Base-by-base conservation (phyloP, 2,888 invertebrate species). In the Automeris io region DNA sequence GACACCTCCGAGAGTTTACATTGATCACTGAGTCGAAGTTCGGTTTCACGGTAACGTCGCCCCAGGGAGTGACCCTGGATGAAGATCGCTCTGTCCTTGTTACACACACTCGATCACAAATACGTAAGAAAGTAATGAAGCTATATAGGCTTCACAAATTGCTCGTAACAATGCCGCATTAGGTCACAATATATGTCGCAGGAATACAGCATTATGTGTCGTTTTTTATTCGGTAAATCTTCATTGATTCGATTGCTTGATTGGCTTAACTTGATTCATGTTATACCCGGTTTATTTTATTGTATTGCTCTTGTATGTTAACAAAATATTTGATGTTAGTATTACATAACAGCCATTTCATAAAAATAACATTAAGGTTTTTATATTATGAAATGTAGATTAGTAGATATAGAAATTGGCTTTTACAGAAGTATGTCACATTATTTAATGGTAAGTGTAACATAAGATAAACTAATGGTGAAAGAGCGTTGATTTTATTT, bases 1-100 rank as follows among this genome's bases (percentile, higher is more conserved):
- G 66, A 73, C 70, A 70, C 77, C 78, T 71, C 59, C 35, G 68
- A 77, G 78, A 70, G 60, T 69, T 57, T 51, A 57, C 77, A 74
- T 78, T 78, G 81, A 80, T 81, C 81, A 80, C 68, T 55, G 58
- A 64, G 57, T 64, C 69, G 63, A 77, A 76, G 70, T 80, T 77
- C 64, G 68, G 78, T 75, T 76, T 71, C 64, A 61, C 61, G 57
- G 70, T 78, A 78, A 80, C 75, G 77, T 75, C 62, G 51, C 78
- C 76, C 81, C 37, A 45, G 79, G 78, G 79, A 74, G 50, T 57
- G 61, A 62, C 71, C 67, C 62, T 55, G 51, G 57, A 55, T 51
- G 52, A 39, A 52, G 46, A 49, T 45, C 13, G 61, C 59, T 50
- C 64, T 56, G 51, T 74, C 75, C 61, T 55, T 71, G 61, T 75